phyloP scores from a whole-genome alignment of 2,888 invertebrate genomes.

The Drosophila maculinotata region DNA sequence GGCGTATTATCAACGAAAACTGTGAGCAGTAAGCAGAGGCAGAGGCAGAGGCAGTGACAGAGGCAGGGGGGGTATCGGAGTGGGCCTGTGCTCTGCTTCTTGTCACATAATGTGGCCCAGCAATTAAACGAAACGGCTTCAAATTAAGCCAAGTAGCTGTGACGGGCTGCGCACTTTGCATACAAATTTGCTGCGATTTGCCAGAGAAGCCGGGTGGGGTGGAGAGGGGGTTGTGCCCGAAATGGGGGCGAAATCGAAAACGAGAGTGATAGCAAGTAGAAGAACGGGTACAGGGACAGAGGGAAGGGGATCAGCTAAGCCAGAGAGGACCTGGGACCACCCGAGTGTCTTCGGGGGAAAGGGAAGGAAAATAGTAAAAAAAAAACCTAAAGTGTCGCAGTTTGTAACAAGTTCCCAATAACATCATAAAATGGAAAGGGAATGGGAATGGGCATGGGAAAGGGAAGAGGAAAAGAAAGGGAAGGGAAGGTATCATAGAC shows the following conservation, averaged over 20 bases:
- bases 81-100: conserved; percentile 68
- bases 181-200: conserved; percentile 70
- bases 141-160: conserved; percentile 77
- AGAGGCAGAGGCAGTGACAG: background rate
- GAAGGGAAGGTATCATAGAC: background rate
- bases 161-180: conserved; percentile 70
- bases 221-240: too few species aligned
- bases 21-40: background rate
- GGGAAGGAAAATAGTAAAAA: conserved; percentile 11
- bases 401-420: conserved; percentile 46
- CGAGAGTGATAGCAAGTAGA: conserved; percentile 37
- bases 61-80: conserved; percentile 12
- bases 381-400: conserved; percentile 16
- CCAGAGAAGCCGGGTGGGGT: conserved; percentile 16
- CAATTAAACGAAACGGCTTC: conserved; percentile 79
- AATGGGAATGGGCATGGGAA: too few species aligned
- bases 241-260: conserved; percentile 64
- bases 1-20: conserved; percentile 52
- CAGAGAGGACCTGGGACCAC: conserved; percentile 24
- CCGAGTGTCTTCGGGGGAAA: background rate
- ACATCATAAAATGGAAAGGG: conserved; percentile 19
- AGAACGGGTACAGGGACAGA: background rate
- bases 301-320: background rate
- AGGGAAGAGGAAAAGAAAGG: conserved; percentile 8
- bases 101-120: conserved; percentile 80